These are phyloP conservation scores for Thrips palmi DNA, from an alignment of 1,140 invertebrate genomes.

Conservation along the genomic window DNA sequence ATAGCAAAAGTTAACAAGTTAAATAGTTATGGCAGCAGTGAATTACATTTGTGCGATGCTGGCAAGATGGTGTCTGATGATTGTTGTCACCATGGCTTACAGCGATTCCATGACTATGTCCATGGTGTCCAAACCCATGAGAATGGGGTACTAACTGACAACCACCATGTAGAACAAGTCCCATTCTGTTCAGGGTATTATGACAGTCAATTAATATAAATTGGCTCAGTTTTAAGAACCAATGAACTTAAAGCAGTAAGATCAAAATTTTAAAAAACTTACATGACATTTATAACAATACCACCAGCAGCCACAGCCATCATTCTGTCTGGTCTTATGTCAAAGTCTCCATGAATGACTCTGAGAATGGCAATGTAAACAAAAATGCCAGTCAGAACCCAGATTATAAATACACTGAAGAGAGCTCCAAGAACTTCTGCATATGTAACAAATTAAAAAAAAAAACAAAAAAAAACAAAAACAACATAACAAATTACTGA, in stretches of 20 bases:
- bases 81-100: no score
- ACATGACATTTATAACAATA: slow-evolving; percentile 69
- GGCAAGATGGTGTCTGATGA: no score
- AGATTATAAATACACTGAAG: slow-evolving; percentile 44
- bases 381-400: slow-evolving; percentile 73
- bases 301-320: slow-evolving; percentile 67
- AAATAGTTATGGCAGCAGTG: no score
- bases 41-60: no score
- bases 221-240: not conserved
- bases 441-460: no score
- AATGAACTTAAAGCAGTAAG: slow-evolving; percentile 4
- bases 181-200: slow-evolving; percentile 49
- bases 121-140: slow-evolving; percentile 21
- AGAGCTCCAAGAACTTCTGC: slow-evolving; percentile 47
- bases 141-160: slow-evolving; percentile 28
- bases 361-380: slow-evolving; percentile 61
- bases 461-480: slow-evolving; percentile 11
- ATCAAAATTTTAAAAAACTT: slow-evolving; percentile 23
- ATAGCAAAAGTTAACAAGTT: not conserved
- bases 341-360: slow-evolving; percentile 49
- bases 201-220: slow-evolving; percentile 13
- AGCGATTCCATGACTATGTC: slow-evolving; percentile 16
- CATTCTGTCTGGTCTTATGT: slow-evolving; percentile 70
- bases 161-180: slow-evolving; percentile 47
- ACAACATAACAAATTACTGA: slow-evolving; percentile 1